Percentiles rank a stretch among this genome's conserved stretches.
phyloP scores from a whole-genome alignment of 2,888 invertebrate species.

The Drosophila subsilvestris region DNA sequence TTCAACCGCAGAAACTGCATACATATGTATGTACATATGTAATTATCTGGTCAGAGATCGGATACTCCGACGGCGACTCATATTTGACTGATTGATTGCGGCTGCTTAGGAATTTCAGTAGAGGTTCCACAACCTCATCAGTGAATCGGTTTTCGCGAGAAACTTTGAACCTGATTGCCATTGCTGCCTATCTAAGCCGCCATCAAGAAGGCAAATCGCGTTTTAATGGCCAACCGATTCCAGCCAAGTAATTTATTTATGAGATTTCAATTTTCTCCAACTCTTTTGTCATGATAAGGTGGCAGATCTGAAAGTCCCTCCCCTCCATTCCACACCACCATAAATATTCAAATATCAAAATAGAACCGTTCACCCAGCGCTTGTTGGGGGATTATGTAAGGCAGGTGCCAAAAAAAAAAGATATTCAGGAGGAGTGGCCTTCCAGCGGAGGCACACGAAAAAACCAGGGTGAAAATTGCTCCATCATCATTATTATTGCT shows the following conservation, averaged over 20 bases:
- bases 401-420: neutral
- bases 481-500: conserved; percentile 34
- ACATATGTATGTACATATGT: no score
- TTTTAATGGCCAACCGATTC: conserved; percentile 51
- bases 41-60: conserved; percentile 55
- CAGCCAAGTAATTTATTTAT: conserved; percentile 48
- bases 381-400: conserved; percentile 19
- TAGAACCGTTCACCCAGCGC: conserved; percentile 5
- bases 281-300: conserved; percentile 58
- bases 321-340: neutral
- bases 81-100: conserved; percentile 45
- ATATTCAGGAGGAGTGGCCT: conserved; percentile 31
- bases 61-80: conserved; percentile 20
- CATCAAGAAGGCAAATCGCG: conserved; percentile 65
- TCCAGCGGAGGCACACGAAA: conserved; percentile 1
- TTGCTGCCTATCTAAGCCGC: conserved; percentile 22
- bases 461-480: conserved; percentile 30
- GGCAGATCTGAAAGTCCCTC: conserved; percentile 16
- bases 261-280: conserved; percentile 14
- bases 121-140: conserved; percentile 16
- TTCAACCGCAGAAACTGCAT: conserved; percentile 65
- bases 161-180: conserved; percentile 32
- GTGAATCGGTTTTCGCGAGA: conserved; percentile 2
- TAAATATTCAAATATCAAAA: conserved; percentile 31
- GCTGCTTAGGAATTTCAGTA: conserved; percentile 24